phyloP scores from a whole-genome alignment of 2,113 vertebrate genomes.

The Rhinoptilus africanus region DNA sequence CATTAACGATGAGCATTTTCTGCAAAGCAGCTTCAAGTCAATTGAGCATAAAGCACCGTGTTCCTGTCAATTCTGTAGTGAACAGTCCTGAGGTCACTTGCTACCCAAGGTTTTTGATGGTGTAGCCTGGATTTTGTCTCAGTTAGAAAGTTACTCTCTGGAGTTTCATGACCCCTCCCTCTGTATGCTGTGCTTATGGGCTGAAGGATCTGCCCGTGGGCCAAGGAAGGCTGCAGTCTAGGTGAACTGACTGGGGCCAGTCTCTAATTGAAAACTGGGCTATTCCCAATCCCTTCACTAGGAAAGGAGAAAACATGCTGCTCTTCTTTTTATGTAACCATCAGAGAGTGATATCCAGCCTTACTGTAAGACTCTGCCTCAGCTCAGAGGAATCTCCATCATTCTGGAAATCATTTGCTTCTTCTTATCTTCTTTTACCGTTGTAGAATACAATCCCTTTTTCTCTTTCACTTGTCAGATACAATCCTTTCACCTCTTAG shows the following conservation, averaged over 20 bases:
- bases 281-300: neutral
- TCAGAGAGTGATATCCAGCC: neutral
- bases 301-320: neutral
- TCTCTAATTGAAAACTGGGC: neutral
- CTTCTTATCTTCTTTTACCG: neutral
- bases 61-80: neutral
- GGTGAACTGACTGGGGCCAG: neutral
- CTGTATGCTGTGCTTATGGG: rapidly evolving
- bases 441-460: neutral
- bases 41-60: neutral
- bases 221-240: neutral
- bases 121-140: neutral
- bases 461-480: neutral
- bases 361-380: neutral
- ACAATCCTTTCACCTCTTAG: neutral
- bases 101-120: neutral
- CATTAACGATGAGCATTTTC: neutral
- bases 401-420: neutral
- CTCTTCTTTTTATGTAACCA: neutral
- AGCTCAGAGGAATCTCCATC: neutral
- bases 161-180: neutral
- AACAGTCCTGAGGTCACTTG: neutral
- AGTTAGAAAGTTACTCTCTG: neutral
- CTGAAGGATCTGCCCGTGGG: neutral
- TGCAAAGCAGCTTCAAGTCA: neutral